phyloP scores from a whole-genome alignment of 2,888 invertebrate genomes.

The Cryptus viduatorius region DNA sequence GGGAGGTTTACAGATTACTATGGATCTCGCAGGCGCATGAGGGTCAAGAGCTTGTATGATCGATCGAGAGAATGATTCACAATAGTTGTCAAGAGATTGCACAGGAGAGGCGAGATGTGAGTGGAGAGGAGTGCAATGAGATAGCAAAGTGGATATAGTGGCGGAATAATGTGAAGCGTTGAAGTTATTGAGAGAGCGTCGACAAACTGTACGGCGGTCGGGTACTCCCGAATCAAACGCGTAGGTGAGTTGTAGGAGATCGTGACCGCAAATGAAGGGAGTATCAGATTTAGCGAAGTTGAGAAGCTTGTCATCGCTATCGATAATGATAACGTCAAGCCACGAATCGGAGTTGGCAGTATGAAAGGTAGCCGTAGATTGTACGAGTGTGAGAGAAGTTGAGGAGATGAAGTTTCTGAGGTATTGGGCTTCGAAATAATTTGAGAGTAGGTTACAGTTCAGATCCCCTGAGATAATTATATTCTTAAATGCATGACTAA shows the following conservation, averaged over 20 bases:
- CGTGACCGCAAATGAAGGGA: no score
- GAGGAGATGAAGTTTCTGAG: neutral
- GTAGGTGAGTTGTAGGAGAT: neutral
- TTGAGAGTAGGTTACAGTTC: neutral
- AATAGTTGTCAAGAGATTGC: neutral
- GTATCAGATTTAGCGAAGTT: neutral
- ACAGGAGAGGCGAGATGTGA: neutral
- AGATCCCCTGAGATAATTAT: conserved; percentile 18
- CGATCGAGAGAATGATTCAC: neutral
- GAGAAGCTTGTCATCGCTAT: neutral
- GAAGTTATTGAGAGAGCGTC: neutral
- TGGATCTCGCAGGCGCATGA: neutral
- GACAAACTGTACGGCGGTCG: neutral
- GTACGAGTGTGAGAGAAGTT: neutral
- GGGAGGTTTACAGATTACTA: neutral
- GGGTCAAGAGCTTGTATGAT: neutral
- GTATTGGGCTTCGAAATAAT: neutral
- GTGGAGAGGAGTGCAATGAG: neutral
- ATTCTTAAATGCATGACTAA: neutral
- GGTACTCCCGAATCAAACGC: neutral
- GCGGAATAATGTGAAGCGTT: neutral
- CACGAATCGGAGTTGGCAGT: neutral
- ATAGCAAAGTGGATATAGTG: neutral
- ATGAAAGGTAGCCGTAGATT: neutral
- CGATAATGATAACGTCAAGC: neutral